These are phyloP conservation scores for Enteromius viviparus DNA, from an alignment of 2,797 vertebrate species.

Conservation along the genomic window DNA sequence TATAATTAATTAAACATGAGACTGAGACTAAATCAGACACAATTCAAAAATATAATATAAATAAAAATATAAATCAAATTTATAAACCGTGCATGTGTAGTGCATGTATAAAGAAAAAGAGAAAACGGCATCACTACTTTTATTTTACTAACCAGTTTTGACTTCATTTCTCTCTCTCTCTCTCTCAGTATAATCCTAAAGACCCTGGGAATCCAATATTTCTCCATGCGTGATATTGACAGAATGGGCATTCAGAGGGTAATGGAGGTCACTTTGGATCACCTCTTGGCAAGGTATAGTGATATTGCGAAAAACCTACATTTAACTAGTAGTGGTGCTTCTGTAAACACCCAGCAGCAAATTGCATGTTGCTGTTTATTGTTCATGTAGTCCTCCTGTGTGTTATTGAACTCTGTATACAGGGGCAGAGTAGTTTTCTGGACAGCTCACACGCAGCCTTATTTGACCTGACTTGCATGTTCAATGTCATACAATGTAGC, in stretches of 20 bases:
- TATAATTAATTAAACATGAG: background rate
- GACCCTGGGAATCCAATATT: slow-evolving; percentile 92
- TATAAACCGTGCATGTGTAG: background rate
- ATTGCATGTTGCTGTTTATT: background rate
- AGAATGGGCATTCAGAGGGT: slow-evolving; percentile 93
- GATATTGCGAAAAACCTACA: slow-evolving; percentile 35
- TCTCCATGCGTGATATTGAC: slow-evolving; percentile 97
- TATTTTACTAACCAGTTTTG: background rate
- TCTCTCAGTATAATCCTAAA: slow-evolving; percentile 88
- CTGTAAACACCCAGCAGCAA: background rate
- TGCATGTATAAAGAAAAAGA: background rate
- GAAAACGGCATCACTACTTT: background rate
- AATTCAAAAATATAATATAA: background rate
- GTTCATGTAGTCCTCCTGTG: background rate
- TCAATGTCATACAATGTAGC: background rate
- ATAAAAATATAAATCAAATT: too few species aligned
- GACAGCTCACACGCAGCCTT: background rate
- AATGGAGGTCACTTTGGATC: slow-evolving; percentile 94
- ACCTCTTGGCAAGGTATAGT: slow-evolving; percentile 87
- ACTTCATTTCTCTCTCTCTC: background rate
- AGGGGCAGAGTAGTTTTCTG: slow-evolving; percentile 3
- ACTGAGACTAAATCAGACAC: background rate
- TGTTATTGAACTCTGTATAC: slow-evolving; percentile 6
- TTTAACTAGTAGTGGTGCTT: background rate
- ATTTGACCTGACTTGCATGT: background rate